Conservation (phyloP, 2,797 vertebrate genomes). For the Phoeniculus purpureus region DNA sequence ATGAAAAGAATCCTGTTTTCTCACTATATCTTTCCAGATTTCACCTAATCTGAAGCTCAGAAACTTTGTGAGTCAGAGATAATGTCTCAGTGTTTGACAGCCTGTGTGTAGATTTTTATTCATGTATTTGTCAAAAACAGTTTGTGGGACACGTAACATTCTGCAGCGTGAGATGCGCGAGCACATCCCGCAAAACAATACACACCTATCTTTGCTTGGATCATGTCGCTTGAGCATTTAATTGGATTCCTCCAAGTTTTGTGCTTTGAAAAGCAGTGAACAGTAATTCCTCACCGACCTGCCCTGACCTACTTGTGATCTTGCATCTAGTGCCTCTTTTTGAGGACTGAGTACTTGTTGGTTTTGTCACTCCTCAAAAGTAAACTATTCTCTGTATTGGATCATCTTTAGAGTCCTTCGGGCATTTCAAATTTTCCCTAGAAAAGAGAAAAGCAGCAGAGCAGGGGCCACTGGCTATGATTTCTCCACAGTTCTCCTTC, state of each 20-base stretch:
- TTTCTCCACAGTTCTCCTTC: background rate
- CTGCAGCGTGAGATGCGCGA: background rate
- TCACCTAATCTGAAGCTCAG: background rate
- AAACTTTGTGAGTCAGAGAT: background rate
- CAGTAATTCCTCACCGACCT: background rate
- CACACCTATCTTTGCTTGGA: background rate
- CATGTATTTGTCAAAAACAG: background rate
- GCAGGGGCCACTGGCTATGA: background rate
- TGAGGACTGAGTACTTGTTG: background rate
- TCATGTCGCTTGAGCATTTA: background rate
- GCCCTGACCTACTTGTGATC: background rate
- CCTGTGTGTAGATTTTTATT: background rate
- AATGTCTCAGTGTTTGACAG: background rate
- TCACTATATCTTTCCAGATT: background rate
- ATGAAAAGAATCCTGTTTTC: background rate
- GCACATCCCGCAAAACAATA: background rate
- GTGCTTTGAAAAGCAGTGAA: background rate
- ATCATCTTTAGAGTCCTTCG: background rate
- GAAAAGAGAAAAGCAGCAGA: background rate
- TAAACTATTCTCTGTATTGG: background rate
- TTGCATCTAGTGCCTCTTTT: background rate
- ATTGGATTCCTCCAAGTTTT: background rate
- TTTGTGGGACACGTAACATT: background rate
- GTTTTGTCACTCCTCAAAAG: background rate
- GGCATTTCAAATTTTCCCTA: background rate